Evolutionary conservation across 1,140 invertebrate species (phyloP), one percentile per base, ranked within the genome.

Genomic region (Drusus annulatus): DNA sequence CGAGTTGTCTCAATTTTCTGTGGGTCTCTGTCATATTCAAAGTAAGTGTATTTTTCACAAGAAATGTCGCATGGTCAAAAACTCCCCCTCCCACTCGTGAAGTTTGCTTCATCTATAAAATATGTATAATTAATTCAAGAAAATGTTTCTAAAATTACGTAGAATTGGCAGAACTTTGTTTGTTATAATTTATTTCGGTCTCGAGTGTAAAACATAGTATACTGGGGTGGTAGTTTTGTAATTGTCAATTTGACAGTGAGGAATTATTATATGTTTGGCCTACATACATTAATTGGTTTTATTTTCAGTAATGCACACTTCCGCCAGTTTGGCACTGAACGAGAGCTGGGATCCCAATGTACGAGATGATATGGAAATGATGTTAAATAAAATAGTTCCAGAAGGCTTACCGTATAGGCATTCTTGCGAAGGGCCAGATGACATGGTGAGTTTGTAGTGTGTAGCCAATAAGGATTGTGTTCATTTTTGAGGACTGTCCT

Each of bases 301-400:
- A 71, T 86, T 95, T 95, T 81, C 91, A 98, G 97, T 98, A 90
- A 94, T 98, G 90, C 97, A 99, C 90, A 99, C 97, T 86, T 98
- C 97, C 86, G 97, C 97, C 86, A 98, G 97, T 92, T 92, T 99
- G 87, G 96, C 97, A 83, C 91, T 99, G 87, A 98, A 98, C 90
- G 97, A 99, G 92, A 98, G 97, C 91, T 98, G 97, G 97, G 97
- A 98, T 92, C 96, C 97, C 84, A 96, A 98, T 91, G 97, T 98
- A 68, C 93, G 96, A 90, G 96, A 97, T 87, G 98, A 99, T 87
- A 98, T 98, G 96, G 97, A 98, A 91, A 98, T 98, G 96, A 98
- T 98, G 96, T 92, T 99, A 87, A 98, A 98, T 90, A 98, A 97
- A 94, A 96, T 98, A 90, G 96, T 98, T 91, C 98, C 98, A 90